A percentile compares a stretch with the other conserved stretches of the same genome.
These are phyloP conservation scores for Melieria omissa DNA, from an alignment of 2,888 invertebrate species.

Conservation along the genomic window DNA sequence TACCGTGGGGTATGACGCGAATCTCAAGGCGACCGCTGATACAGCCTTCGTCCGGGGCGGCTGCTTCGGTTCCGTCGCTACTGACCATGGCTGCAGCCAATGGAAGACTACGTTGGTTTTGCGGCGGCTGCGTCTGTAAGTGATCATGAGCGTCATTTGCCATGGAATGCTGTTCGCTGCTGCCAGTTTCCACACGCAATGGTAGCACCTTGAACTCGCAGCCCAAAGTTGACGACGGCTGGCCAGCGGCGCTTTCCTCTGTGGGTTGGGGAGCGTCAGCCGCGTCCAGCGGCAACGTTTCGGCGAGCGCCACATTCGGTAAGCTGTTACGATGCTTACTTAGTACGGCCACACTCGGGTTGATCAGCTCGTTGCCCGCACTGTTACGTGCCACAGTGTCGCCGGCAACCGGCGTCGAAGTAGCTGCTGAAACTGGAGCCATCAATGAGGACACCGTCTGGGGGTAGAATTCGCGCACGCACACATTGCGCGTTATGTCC, in stretches of 20 bases:
- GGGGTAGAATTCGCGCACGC: constrained; percentile 69
- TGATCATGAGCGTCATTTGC: no score
- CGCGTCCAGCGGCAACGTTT: constrained; percentile 36
- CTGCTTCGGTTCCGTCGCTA: constrained; percentile 39
- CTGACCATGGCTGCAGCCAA: constrained; percentile 15
- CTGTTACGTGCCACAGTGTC: background rate
- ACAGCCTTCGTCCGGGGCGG: constrained; percentile 69
- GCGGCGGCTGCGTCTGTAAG: background rate
- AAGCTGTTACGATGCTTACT: constrained; percentile 60
- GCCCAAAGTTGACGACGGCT: constrained; percentile 35
- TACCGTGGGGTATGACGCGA: constrained; percentile 74
- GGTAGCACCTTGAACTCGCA: constrained; percentile 47
- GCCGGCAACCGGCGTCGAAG: background rate
- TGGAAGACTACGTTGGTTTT: constrained; percentile 32
- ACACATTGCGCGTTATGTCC: constrained; percentile 85
- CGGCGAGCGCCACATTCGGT: constrained; percentile 61
- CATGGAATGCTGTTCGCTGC: constrained; percentile 39
- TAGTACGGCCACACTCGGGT: constrained; percentile 38
- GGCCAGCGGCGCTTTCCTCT: constrained; percentile 1
- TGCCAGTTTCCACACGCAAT: constrained; percentile 45
- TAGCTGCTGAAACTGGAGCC: constrained; percentile 34
- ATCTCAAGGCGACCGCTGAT: constrained; percentile 86
- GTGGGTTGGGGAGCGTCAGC: constrained; percentile 18
- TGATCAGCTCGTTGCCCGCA: constrained; percentile 22
- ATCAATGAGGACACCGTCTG: constrained; percentile 47